Evolutionary conservation across 2,113 vertebrate species (phyloP).

Genomic region (Pterocles orientalis): DNA sequence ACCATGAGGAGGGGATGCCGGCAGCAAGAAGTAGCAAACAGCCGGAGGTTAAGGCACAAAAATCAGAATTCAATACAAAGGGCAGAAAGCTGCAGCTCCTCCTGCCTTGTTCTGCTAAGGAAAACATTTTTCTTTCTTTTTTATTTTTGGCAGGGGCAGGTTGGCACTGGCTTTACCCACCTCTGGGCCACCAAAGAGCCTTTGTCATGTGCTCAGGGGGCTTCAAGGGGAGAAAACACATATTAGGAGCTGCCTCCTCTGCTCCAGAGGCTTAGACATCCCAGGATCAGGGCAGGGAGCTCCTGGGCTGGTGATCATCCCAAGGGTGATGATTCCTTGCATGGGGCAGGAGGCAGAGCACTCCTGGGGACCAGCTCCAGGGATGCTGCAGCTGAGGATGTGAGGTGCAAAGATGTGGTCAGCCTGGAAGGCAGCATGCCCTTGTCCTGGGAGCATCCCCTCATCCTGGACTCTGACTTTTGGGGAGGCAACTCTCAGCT

Average conservation of each 20-base stretch:
- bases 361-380: not conserved
- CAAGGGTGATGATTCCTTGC: too few species aligned
- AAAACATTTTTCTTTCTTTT: not conserved
- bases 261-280: not conserved
- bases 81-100: not conserved
- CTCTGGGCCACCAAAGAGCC: not conserved
- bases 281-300: too few species aligned
- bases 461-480: not conserved
- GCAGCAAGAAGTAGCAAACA: not conserved
- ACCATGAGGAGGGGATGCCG: not conserved
- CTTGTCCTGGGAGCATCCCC: too few species aligned
- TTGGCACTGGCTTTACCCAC: not conserved
- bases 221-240: not conserved
- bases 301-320: too few species aligned
- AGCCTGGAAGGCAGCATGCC: not conserved
- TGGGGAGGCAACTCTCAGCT: not conserved
- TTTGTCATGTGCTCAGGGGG: accelerated
- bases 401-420: accelerated
- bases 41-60: not conserved
- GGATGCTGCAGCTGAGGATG: not conserved
- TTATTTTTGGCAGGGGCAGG: too few species aligned
- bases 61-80: not conserved
- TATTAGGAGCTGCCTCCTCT: not conserved
- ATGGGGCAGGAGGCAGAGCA: not conserved
- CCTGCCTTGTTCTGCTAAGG: not conserved